A percentile compares a stretch with the other conserved stretches of the same genome.
Evolutionary conservation across 2,113 vertebrate genomes (phyloP).

Genomic region (Sylvia atricapilla): DNA sequence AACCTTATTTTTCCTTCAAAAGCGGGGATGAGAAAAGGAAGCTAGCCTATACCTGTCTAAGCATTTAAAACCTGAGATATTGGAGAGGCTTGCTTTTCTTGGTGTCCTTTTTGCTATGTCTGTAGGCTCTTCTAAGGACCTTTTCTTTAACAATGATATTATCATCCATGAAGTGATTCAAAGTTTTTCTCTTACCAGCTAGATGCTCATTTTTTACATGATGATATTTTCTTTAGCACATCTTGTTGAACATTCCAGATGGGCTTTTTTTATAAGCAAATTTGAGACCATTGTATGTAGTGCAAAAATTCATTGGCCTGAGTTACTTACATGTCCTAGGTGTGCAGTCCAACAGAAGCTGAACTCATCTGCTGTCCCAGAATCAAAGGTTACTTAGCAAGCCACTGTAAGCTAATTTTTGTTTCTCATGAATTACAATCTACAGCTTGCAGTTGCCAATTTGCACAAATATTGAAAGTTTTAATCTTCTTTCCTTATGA

Average conservation of each 20-base stretch:
- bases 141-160: background rate
- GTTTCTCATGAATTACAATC: background rate
- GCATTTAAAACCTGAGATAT: background rate
- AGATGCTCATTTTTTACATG: accelerated
- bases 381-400: background rate
- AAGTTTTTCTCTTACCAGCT: background rate
- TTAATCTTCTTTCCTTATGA: background rate
- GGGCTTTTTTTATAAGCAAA: background rate
- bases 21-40: background rate
- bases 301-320: background rate
- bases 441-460: background rate
- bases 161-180: background rate
- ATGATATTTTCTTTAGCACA: background rate
- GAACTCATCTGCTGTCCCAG: background rate
- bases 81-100: background rate
- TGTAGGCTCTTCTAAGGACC: background rate
- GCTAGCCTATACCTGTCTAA: background rate
- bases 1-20: background rate
- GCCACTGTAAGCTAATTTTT: background rate
- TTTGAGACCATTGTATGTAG: background rate
- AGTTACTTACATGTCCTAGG: background rate
- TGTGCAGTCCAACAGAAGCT: background rate
- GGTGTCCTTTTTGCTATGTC: background rate
- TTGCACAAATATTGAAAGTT: background rate
- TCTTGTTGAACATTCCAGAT: background rate